Evolutionary conservation across 2,888 invertebrate species (phyloP), one percentile per base, ranked within the genome.

Genomic region (Zaprionus lineosus): DNA sequence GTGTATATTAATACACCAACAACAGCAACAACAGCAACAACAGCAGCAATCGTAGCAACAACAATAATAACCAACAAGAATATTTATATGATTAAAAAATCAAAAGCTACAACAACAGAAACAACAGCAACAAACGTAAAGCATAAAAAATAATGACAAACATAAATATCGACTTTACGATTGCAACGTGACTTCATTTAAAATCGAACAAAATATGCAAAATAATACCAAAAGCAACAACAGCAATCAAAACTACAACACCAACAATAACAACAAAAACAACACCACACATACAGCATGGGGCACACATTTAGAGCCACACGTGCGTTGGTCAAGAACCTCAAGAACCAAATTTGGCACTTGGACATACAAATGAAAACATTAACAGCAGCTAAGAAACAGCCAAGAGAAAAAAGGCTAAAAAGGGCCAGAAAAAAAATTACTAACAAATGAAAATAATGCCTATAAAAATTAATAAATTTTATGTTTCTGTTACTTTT

Each of bases 131-230:
- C 63, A 63, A 33, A 41, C 58, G 48, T 61, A 63, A 48, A 74
- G 73, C 73, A 76, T 74, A 70, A 75, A 69, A 70, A 74, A 74
- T 67, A 78, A 74, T 67, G 66, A 74, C 48, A 74, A 71, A 74
- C 64, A 67, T 74, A 76, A 74, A 74, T 76, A 76, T 67, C 69
- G 61, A 52, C 69, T 74, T 74, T 76, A 72, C 68, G 76, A 71
- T 82, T 84, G 85, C 86, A 82, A 82, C 86, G 86, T 82, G 81
- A 82, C 81, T 82, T 82, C 86, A 86, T 82, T 82, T 82, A 84
- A 86, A 86, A 86, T 81, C 81, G 81, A 81, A 81, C 85, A 84
- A 69, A 84, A 86, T 84, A 79, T 84, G 82, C 86, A 73, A 69
- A 69, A 75, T 75, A 85, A 79, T 72, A 62, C 59, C 74, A 60